Percentiles rank a stretch among this genome's conserved stretches.
Conservation (phyloP, 2,797 vertebrate species). For the Pachyuromys duprasi region DNA sequence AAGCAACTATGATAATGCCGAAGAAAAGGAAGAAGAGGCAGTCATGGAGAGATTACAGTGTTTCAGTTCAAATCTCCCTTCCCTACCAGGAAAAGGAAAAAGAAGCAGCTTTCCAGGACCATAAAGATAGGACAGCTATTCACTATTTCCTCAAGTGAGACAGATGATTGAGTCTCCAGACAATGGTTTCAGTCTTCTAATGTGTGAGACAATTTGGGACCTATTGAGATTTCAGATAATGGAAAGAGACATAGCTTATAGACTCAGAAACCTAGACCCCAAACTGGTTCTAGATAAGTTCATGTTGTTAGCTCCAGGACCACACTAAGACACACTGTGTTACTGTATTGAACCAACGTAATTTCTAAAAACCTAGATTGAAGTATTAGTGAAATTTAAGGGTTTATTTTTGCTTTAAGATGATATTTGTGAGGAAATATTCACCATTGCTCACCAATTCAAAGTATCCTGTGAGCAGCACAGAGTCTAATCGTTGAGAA, state of each 20-base stretch:
- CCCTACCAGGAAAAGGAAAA: background rate
- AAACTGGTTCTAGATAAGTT: background rate
- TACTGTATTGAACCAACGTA: conserved; percentile 24
- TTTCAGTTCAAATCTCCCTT: conserved; percentile 33
- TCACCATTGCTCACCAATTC: conserved; percentile 28
- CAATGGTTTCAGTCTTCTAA: background rate
- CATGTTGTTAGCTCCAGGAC: background rate
- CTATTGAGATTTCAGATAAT: conserved; percentile 2
- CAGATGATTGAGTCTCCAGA: conserved; percentile 28
- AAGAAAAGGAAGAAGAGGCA: conserved; percentile 13
- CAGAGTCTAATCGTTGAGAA: conserved; percentile 42
- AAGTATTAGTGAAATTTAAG: conserved; percentile 42
- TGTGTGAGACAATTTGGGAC: background rate
- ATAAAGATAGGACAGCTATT: background rate
- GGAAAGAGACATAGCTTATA: background rate
- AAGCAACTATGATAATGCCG: conserved; percentile 12
- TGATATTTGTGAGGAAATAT: conserved; percentile 16
- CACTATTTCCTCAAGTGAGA: background rate
- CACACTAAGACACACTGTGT: background rate
- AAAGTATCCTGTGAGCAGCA: conserved; percentile 40
- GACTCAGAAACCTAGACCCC: background rate
- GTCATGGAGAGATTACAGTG: background rate
- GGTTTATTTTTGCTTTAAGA: conserved; percentile 46
- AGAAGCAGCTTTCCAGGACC: background rate
- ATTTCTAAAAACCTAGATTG: conserved; percentile 46